Evolutionary conservation across 2,888 invertebrate species (phyloP), one percentile per base, ranked within the genome.

Genomic region (Bhutanitis thaidina): DNA sequence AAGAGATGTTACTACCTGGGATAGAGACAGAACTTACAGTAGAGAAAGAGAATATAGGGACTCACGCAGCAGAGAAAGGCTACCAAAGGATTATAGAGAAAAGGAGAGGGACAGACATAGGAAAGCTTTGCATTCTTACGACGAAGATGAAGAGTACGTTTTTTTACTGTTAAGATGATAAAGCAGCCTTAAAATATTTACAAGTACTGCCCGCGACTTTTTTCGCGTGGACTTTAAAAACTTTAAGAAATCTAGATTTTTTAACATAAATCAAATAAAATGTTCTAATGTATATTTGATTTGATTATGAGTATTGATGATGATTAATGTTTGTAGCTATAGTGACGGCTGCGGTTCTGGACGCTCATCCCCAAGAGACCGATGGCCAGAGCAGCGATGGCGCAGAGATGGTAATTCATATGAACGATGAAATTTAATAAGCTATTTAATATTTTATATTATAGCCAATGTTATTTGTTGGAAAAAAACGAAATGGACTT

Each of bases 121-220:
- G 69, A 90, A 92, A 69, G 83, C 91, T 10, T 80, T 91, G 64
- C 91, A 91, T 61, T 93, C 93, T 53, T 93, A 93, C 64, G 94
- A 94, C 54, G 93, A 93, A 56, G 93, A 94, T 53, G 93, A 93
- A 70, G 94, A 94, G 93, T 94, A 65, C 90, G 93, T 79, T 38
- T 1, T 32, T 27, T 47, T 39, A 4, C 7, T 7, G 7, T 27
- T 20, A 4, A 20, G 5, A 20, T 20, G 20, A 20, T 20, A 20
- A 20, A 2, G 20, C 20, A 20, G 20, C 5, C 5, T 20, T 20
- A 4, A 20, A 20, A 20, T 20, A 20, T 20, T 5, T 4, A 20
- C 20, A 20, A 20, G 20, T 5, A 4, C 5, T 20, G 20, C 5
- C 5, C 20, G 20, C 20, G 5, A 20, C 20, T 20, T 20, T 20